These are phyloP conservation scores for Thalassarche chlororhynchos DNA, from an alignment of 2,113 vertebrate species.

Conservation along the genomic window DNA sequence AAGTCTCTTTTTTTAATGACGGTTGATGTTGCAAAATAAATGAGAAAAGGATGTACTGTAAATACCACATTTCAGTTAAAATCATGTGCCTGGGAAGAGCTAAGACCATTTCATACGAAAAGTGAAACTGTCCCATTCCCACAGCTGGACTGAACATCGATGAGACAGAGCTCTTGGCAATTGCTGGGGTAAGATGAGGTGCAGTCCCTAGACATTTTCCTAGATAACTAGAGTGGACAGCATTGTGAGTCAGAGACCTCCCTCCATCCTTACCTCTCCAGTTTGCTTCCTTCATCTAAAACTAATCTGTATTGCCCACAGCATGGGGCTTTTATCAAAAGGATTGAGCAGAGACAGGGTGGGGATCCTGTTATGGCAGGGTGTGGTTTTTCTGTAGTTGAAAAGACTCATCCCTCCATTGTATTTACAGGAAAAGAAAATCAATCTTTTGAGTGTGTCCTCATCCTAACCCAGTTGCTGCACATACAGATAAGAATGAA, in stretches of 20 bases:
- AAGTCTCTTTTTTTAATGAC: background rate
- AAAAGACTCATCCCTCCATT: slow-evolving; percentile 52
- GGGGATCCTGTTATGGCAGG: slow-evolving; percentile 23
- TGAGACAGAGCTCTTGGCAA: background rate
- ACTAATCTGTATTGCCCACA: background rate
- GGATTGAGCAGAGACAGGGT: background rate
- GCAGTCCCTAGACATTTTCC: background rate
- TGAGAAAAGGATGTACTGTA: background rate
- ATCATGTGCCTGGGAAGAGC: background rate
- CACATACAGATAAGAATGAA: slow-evolving; percentile 45
- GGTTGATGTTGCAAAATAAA: background rate
- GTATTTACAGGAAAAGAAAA: slow-evolving; percentile 65
- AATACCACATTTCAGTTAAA: background rate
- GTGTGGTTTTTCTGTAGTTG: slow-evolving; percentile 3
- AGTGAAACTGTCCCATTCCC: background rate
- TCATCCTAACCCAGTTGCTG: slow-evolving; percentile 7
- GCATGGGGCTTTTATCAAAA: background rate
- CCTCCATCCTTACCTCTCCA: background rate
- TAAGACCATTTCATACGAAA: background rate
- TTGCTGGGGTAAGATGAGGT: background rate
- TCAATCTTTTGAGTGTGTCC: slow-evolving; percentile 28
- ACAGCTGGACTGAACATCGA: background rate
- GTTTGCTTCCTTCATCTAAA: background rate
- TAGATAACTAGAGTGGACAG: background rate
- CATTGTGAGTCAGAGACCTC: background rate